Conservation (phyloP, 2,113 vertebrate genomes). For the Smithornis capensis region DNA sequence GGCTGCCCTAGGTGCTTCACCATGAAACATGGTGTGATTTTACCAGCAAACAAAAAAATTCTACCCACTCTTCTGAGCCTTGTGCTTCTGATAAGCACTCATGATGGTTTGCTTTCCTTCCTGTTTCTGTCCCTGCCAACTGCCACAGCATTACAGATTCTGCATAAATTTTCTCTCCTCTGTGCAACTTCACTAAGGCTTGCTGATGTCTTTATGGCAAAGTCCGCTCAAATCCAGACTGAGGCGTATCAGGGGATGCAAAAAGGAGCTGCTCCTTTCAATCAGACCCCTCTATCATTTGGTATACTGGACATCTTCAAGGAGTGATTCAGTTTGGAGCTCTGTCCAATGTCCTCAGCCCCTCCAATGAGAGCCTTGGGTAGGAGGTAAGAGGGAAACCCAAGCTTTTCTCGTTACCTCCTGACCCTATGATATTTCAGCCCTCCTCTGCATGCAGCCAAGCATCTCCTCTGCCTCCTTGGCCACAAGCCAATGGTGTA, state of each 20-base stretch:
- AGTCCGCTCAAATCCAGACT: neutral
- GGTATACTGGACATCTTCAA: neutral
- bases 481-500: rapidly evolving
- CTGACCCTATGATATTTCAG: neutral
- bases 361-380: rapidly evolving
- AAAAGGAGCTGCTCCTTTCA: neutral
- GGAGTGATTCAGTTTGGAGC: neutral
- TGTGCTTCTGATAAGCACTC: neutral
- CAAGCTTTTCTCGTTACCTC: neutral
- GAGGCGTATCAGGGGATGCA: neutral
- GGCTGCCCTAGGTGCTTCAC: neutral
- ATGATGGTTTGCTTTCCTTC: neutral
- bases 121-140: neutral
- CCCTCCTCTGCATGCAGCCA: neutral
- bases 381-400: neutral
- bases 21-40: neutral
- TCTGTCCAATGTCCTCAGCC: neutral
- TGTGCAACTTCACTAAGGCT: neutral
- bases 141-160: neutral
- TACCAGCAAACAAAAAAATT: neutral
- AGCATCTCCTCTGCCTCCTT: neutral
- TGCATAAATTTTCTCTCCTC: neutral
- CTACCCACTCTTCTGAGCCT: neutral
- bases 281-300: neutral
- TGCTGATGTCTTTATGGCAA: neutral